Base-by-base conservation (phyloP, 2,888 invertebrate species). In the Odontocerum albicorne region DNA sequence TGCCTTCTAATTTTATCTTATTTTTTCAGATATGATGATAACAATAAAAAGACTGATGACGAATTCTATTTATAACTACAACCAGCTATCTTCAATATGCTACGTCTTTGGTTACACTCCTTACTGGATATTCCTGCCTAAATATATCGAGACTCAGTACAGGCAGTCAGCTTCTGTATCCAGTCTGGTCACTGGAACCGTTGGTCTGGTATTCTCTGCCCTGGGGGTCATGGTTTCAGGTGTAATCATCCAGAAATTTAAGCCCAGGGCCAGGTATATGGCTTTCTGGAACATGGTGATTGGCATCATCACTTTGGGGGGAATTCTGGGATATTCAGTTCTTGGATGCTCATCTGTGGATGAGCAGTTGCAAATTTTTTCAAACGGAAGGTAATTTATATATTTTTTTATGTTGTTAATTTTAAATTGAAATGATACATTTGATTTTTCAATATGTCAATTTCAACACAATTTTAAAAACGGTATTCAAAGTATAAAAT, bases 141-240 rank as follows among this genome's bases (percentile, higher is more conserved):
- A 91, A 68, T 90, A 90, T 65, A 87, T 92, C 59, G 90, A 92
- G 70, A 88, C 87, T 1, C 88, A 90, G 69, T 92, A 88, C 69
- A 79, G 84, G 51, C 85, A 87, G 63, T 86, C 88, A 4, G 88
- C 91, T 1, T 85, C 88, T 0, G 81, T 82, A 6, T 87, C 90
- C 0, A 89, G 87, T 62, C 74, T 90, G 60, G 83, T 88, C 38
- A 87, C 90, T 43, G 91, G 86, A 49, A 84, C 83, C 0, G 83
- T 85, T 1, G 85, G 86, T 1, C 70, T 87, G n/a, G 79, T 83
- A 4, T 86, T 86, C 67, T 86, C 86, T 4, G 86, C 86, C 0
- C 72, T 85, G 32, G 87, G 87, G 1, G 81, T 87, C 19, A 70
- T 87, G n/a, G 64, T 85, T 0, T 84, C 86, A 1, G 87, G 87